phyloP scores from a whole-genome alignment of 2,113 vertebrate genomes.

The Prochilodus magdalenae region DNA sequence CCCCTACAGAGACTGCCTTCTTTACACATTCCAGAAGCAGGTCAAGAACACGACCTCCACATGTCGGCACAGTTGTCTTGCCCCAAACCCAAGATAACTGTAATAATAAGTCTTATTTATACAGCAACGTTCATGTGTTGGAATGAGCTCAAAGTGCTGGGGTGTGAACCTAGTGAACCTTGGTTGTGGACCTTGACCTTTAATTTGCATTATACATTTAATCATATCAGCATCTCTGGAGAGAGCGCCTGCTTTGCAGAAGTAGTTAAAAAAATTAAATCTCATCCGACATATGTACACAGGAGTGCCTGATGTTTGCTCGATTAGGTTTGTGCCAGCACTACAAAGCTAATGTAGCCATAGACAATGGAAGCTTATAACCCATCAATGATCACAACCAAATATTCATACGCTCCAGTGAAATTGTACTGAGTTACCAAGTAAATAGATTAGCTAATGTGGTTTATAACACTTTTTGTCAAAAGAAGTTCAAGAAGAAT shows the following conservation, averaged over 20 bases:
- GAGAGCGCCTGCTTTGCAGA: neutral
- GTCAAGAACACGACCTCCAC: conserved; percentile 46
- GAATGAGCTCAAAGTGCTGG: neutral
- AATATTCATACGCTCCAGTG: too few relatives aligned
- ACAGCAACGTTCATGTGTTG: neutral
- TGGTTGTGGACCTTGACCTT: conserved; percentile 21
- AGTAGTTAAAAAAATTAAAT: neutral
- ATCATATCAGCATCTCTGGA: neutral
- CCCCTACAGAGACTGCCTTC: conserved; percentile 36
- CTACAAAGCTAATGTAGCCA: too few relatives aligned
- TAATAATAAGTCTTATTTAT: conserved; percentile 26
- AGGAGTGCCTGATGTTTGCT: too few relatives aligned
- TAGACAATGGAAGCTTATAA: too few relatives aligned
- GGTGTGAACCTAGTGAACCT: neutral
- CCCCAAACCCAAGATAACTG: neutral
- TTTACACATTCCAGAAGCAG: conserved; percentile 47
- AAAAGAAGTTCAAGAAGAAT: too few relatives aligned
- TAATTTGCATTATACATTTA: neutral
- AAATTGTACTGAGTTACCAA: too few relatives aligned
- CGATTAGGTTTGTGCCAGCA: too few relatives aligned
- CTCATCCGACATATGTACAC: too few relatives aligned
- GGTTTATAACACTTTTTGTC: too few relatives aligned
- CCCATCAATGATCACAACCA: too few relatives aligned
- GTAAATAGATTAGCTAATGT: too few relatives aligned
- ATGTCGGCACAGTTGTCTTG: conserved; percentile 10